These are phyloP conservation scores for Drosophila yooni DNA, from an alignment of 2,888 invertebrate genomes.

Conservation along the genomic window DNA sequence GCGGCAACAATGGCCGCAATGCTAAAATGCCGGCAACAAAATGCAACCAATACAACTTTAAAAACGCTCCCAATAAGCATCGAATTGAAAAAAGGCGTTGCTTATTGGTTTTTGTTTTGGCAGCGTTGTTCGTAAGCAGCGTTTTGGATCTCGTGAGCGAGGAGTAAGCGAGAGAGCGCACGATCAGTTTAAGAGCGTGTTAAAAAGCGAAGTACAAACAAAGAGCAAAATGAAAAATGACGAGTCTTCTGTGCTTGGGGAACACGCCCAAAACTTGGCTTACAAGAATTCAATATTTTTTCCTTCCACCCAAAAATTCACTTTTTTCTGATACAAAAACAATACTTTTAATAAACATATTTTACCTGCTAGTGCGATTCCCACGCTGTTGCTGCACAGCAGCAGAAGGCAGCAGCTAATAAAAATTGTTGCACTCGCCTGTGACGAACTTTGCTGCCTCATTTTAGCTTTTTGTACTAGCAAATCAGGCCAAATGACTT, in stretches of 20 bases:
- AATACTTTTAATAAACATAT: background rate
- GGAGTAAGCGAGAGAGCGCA: slow-evolving; percentile 21
- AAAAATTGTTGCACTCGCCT: slow-evolving; percentile 30
- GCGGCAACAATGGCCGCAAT: slow-evolving; percentile 32
- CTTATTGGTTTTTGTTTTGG: slow-evolving; percentile 75
- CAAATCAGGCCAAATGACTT: slow-evolving; percentile 31
- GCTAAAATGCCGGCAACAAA: slow-evolving; percentile 47
- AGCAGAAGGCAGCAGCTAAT: slow-evolving; percentile 57
- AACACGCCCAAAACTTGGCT: slow-evolving; percentile 79
- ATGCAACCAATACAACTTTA: slow-evolving; percentile 21
- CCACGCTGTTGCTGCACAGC: slow-evolving; percentile 70
- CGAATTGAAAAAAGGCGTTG: slow-evolving; percentile 60
- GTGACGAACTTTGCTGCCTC: slow-evolving; percentile 44
- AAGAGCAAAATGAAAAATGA: slow-evolving; percentile 54
- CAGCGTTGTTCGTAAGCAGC: slow-evolving; percentile 74
- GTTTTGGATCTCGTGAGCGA: slow-evolving; percentile 45
- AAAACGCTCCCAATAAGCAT: slow-evolving; percentile 19
- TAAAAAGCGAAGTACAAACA: slow-evolving; percentile 53
- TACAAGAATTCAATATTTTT: slow-evolving; percentile 38
- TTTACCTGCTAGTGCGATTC: slow-evolving; percentile 66
- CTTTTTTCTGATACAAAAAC: background rate
- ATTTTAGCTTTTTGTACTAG: slow-evolving; percentile 48
- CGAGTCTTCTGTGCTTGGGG: slow-evolving; percentile 69
- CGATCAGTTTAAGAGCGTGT: slow-evolving; percentile 60
- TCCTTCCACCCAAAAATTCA: background rate